phyloP scores from a whole-genome alignment of 2,888 invertebrate species.

The Anthoptus insignis region DNA sequence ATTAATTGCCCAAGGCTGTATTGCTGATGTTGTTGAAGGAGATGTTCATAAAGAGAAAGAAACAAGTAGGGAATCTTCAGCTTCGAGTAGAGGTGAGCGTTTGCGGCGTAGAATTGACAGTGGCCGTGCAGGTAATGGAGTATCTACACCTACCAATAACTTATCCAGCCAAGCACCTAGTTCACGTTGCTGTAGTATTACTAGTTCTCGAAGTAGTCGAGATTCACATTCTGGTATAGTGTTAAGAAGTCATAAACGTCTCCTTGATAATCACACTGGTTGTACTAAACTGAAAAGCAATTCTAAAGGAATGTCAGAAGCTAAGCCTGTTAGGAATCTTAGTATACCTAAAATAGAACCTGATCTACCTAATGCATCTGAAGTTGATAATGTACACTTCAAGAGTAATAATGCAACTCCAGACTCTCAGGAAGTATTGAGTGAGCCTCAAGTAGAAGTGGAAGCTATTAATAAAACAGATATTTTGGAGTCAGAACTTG shows the following conservation, averaged over 20 bases:
- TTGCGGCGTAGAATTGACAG: constrained; percentile 71
- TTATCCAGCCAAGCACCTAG: constrained; percentile 67
- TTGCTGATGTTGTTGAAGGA: constrained; percentile 89
- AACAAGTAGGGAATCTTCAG: constrained; percentile 79
- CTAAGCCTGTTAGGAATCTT: constrained; percentile 66
- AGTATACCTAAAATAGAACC: constrained; percentile 68
- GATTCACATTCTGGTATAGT: constrained; percentile 86
- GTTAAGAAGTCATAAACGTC: constrained; percentile 88
- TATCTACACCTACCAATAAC: constrained; percentile 66
- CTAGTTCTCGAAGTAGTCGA: constrained; percentile 82
- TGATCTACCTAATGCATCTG: constrained; percentile 61
- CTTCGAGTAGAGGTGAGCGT: constrained; percentile 74
- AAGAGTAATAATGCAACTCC: constrained; percentile 61
- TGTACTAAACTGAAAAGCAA: constrained; percentile 65
- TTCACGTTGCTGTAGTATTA: constrained; percentile 76
- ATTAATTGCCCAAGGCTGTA: constrained; percentile 93
- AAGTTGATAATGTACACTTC: constrained; percentile 54
- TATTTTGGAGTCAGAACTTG: constrained; percentile 58
- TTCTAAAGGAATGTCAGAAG: constrained; percentile 63
- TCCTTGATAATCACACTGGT: constrained; percentile 70
- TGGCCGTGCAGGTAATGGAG: constrained; percentile 62
- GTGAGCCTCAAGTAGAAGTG: constrained; percentile 55
- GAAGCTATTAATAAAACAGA: constrained; percentile 58
- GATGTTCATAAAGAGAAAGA: constrained; percentile 66
- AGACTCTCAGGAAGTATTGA: constrained; percentile 57